phyloP scores from a whole-genome alignment of 2,113 vertebrate genomes.

The Saguinus midas region DNA sequence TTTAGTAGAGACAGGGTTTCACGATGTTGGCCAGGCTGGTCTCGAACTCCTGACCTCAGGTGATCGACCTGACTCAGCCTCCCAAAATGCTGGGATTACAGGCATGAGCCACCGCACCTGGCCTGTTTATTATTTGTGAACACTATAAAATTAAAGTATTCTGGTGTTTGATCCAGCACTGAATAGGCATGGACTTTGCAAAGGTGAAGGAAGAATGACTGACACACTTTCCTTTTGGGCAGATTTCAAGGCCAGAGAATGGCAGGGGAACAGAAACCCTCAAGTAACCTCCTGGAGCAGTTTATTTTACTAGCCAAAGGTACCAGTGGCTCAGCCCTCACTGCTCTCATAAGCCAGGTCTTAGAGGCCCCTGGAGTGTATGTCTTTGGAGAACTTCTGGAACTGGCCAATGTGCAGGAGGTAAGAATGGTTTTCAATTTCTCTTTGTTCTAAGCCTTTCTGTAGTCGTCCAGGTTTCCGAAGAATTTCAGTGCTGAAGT shows the following conservation, averaged over 20 bases:
- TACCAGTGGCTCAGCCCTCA: conserved; percentile 87
- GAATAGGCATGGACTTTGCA: neutral
- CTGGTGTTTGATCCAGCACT: neutral
- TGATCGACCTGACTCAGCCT: no score
- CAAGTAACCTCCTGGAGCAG: conserved; percentile 88
- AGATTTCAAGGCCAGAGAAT: conserved; percentile 85
- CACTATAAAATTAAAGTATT: neutral
- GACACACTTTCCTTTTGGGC: conserved; percentile 71
- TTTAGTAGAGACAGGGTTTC: no score
- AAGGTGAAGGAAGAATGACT: conserved; percentile 37
- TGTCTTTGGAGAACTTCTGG: conserved; percentile 88
- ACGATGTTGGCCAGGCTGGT: no score
- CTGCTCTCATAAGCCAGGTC: conserved; percentile 89
- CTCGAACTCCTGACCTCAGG: no score
- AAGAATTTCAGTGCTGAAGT: neutral
- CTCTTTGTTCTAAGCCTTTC: neutral
- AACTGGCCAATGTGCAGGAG: conserved; percentile 88
- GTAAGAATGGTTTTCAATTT: conserved; percentile 77
- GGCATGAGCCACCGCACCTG: no score
- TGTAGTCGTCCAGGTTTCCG: neutral
- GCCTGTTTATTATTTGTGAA: neutral
- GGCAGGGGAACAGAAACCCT: conserved; percentile 89
- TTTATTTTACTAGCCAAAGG: conserved; percentile 90
- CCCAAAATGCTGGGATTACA: no score
- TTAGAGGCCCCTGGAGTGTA: conserved; percentile 90